Base-by-base conservation (phyloP, 2,888 invertebrate species). In the Synergus japonicus region DNA sequence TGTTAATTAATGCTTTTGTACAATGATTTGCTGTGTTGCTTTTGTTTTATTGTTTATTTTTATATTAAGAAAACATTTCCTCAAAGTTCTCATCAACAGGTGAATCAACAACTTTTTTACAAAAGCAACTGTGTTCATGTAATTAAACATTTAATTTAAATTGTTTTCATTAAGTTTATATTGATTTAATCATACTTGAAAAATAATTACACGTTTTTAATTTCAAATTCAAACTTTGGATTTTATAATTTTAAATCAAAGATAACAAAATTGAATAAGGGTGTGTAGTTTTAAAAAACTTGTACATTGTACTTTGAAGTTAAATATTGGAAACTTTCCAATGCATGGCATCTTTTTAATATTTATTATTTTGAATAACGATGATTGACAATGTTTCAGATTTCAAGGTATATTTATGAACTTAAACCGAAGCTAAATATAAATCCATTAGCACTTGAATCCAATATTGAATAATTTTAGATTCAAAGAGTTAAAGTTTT, bases 401-500 rank as follows among this genome's bases (percentile, higher is more conserved):
- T 43, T 9, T 43, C 43, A 43, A 43, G 43, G 7, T 43, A 43
- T 43, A 43, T 43, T 43, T 9, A 43, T 1, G 43, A 43, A 7
- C 43, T 43, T 7, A 43, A 43, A 43, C 43, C 43, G 43, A 63
- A 41, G 46, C 54, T 76, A 41, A 66, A 76, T 67, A 79, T 49
- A 77, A 79, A 29, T 29, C 29, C 3, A 76, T 79, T 78, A 76
- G 76, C 58, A 81, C 54, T 78, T 65, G 65, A 78, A 77, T 79
- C 41, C 44, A 58, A 76, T 64, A 29, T 44, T 64, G 67, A 29
- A 29, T 29, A 29, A 29, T 29, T 29, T 29, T 29, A 29, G 29
- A 29, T 29, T 29, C 29, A 29, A 29, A 29, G 29, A 29, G 29
- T 29, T 29, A 29, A 29, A 29, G 29, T 29, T 37, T 37, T 37